Evolutionary conservation across 2,888 invertebrate genomes (phyloP).

Genomic region (Aphidoletes aphidimyza): DNA sequence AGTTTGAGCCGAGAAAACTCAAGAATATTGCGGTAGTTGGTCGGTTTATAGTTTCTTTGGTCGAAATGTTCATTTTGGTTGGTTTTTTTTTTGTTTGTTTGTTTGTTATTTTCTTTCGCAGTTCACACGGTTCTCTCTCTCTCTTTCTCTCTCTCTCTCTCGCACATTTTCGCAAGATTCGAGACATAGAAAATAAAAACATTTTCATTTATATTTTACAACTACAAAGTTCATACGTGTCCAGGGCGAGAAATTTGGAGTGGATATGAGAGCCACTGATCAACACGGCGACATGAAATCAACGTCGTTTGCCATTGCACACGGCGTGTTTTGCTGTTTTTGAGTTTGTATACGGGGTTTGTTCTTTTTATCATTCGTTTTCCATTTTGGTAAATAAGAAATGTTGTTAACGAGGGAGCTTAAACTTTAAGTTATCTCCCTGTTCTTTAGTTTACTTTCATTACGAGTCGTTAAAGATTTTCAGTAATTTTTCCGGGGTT

Average conservation of each 20-base stretch:
- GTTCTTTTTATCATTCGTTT: not conserved
- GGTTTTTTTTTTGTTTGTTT: no score
- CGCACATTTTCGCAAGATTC: not conserved
- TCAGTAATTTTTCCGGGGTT: not conserved
- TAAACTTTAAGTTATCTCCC: not conserved
- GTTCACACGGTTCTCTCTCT: no score
- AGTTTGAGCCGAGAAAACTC: conserved; percentile 2
- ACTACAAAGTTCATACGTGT: conserved; percentile 32
- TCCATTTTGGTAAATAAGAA: not conserved
- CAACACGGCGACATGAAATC: not conserved
- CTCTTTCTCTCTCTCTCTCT: not conserved
- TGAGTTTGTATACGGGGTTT: not conserved
- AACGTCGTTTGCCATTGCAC: conserved; percentile 25
- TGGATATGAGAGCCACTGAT: not conserved
- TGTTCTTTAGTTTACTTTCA: conserved; percentile 15
- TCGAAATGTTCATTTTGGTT: no score
- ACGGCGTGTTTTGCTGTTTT: not conserved
- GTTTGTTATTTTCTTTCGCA: no score
- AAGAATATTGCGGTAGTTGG: not conserved
- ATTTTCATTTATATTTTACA: not conserved
- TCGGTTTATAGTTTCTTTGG: not conserved
- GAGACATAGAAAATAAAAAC: not conserved
- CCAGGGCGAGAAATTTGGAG: not conserved
- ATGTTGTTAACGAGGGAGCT: conserved; percentile 20
- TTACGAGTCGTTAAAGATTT: conserved; percentile 47